These are phyloP conservation scores for Sinocyclocheilus rhinocerous DNA, from an alignment of 2,113 vertebrate genomes.

Conservation along the genomic window DNA sequence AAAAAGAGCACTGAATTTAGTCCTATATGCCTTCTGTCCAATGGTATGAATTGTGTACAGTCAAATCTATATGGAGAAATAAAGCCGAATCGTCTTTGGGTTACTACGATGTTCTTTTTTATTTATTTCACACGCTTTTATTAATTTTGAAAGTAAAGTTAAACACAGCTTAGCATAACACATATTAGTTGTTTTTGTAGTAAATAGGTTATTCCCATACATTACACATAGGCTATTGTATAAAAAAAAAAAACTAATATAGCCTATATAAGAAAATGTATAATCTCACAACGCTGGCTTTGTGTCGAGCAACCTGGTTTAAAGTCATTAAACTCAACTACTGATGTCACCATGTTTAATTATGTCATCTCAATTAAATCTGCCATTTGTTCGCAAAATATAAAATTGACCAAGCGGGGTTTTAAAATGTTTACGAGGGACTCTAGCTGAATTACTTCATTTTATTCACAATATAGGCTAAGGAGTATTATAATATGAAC, in stretches of 20 bases:
- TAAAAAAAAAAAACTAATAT: no score
- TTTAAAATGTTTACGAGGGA: not conserved
- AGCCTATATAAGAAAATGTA: not conserved
- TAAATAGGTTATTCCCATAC: not conserved
- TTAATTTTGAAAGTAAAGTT: not conserved
- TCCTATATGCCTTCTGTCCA: slow-evolving; percentile 87
- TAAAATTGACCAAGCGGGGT: not conserved
- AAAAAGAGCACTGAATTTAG: slow-evolving; percentile 82
- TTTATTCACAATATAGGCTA: not conserved
- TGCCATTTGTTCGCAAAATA: not conserved
- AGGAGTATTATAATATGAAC: not conserved
- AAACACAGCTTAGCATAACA: not conserved
- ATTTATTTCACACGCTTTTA: not conserved
- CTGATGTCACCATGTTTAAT: not conserved
- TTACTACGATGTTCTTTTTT: slow-evolving; percentile 54
- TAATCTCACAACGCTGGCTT: not conserved
- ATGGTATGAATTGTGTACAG: slow-evolving; percentile 90
- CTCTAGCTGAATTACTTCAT: not conserved
- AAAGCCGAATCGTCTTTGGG: slow-evolving; percentile 87
- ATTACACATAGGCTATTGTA: not conserved
- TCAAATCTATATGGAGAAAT: slow-evolving; percentile 85
- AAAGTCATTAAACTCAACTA: not conserved
- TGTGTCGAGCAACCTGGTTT: not conserved
- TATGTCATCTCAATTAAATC: not conserved
- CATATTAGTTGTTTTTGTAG: not conserved